Evolutionary conservation across 2,888 invertebrate genomes (phyloP).

Genomic region (Noctuana brunneofusca): DNA sequence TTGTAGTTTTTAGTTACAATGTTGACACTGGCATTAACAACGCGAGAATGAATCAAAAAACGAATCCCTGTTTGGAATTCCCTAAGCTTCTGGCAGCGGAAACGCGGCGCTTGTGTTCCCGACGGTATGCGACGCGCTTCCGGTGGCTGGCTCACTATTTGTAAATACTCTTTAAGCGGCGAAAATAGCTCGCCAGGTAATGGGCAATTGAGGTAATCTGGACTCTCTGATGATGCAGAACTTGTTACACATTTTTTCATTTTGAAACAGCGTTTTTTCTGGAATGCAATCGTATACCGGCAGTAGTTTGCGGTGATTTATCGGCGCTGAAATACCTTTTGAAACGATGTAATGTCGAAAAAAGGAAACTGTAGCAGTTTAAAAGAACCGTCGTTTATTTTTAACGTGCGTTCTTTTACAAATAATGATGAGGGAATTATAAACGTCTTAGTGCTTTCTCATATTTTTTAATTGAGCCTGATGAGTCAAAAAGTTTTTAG

Average conservation of each 20-base stretch:
- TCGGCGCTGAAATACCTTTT: conserved; percentile 22
- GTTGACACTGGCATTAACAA: conserved; percentile 26
- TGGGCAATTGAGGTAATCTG: conserved; percentile 31
- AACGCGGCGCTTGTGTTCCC: conserved; percentile 35
- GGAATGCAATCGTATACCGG: conserved; percentile 25
- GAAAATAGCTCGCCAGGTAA: conserved; percentile 31
- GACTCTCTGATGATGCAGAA: conserved; percentile 9
- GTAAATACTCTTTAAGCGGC: conserved; percentile 27
- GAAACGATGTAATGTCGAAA: conserved; percentile 6
- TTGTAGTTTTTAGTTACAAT: neutral
- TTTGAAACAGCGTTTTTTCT: neutral
- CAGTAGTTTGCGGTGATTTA: conserved; percentile 17
- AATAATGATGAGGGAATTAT: neutral
- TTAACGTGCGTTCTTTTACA: neutral
- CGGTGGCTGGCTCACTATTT: conserved; percentile 30
- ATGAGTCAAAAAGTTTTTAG: too few relatives aligned
- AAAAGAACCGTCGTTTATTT: conserved; percentile 1
- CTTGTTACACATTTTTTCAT: conserved; percentile 21
- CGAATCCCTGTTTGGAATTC: conserved; percentile 22
- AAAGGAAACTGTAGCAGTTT: neutral
- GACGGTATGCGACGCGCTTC: conserved; percentile 39
- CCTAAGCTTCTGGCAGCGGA: conserved; percentile 15
- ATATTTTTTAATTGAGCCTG: too few relatives aligned
- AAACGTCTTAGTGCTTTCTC: neutral
- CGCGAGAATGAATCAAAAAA: conserved; percentile 22